Base-by-base conservation (phyloP, 2,113 vertebrate species). In the Zosterops borbonicus region DNA sequence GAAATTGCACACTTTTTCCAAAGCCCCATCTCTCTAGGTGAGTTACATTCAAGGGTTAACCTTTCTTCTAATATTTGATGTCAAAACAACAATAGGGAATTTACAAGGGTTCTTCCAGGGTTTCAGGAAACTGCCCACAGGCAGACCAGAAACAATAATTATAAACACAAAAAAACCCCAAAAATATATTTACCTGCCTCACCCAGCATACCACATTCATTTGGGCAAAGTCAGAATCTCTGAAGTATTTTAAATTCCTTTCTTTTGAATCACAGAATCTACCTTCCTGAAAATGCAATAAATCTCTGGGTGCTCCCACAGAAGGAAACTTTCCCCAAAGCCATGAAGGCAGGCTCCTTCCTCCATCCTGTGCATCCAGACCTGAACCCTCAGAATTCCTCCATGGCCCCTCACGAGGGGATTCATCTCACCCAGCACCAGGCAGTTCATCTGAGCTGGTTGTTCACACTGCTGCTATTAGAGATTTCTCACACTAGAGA, bases 201-300 rank as follows among this genome's bases (percentile, higher is more conserved):
- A 65, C 46, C 25, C 50, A 52, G 5, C 0, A 0, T 20, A 24
- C 5, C 3, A 9, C 44, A 71, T 27, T 60, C n/a, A 52, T 25
- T 24, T 25, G 24, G 33, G 27, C 28, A n/a, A 87, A 59, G 44
- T 35, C 44, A 65, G 55, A 89, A 67, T 19, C 64, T 86, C 64
- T 65, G 33, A 67, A 77, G 35, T 46, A 81, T 50, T 87, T 92
- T 42, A 9, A 83, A 81, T 62, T 94, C 31, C 21, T 53, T 49
- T n/a, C 9, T 27, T 74, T 33, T 50, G 8, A 70, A 47, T 74
- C 55, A 78, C 16, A 63, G 11, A 35, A 65, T 50, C 23, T 39
- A 27, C 37, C 11, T 63, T 50, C 56, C 42, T 81, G 14, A 16
- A 16, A 47, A 53, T 11, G n/a, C 17, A 74, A 63, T 33, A 74